These are phyloP conservation scores for Brachionus asplanchnoidis DNA, from an alignment of 1,140 invertebrate genomes.

Conservation along the genomic window DNA sequence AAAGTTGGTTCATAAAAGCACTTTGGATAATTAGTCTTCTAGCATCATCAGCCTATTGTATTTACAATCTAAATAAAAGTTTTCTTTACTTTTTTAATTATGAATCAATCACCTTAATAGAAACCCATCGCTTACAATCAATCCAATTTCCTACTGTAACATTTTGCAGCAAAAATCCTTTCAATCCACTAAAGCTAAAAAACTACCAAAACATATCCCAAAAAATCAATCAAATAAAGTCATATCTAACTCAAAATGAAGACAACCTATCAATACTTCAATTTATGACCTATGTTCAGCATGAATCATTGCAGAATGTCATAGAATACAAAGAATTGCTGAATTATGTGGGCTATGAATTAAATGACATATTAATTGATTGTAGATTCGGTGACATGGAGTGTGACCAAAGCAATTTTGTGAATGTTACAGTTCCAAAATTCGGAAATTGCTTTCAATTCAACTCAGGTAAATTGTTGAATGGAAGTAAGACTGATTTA, in stretches of 20 bases:
- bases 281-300: neutral
- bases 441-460: neutral
- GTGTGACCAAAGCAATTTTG: neutral
- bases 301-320: neutral
- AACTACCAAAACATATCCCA: neutral
- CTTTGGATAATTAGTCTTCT: neutral
- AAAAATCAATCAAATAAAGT: neutral
- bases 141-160: neutral
- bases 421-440: neutral
- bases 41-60: neutral
- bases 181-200: neutral
- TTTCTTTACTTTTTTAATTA: neutral
- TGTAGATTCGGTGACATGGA: neutral
- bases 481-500: neutral
- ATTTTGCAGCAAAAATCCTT: constrained; percentile 4
- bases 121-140: neutral
- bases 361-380: neutral
- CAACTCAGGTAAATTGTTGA: neutral
- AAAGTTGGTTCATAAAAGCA: neutral
- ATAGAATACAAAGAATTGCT: neutral
- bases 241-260: neutral
- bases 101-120: neutral
- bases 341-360: neutral
- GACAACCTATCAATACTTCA: neutral
- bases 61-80: constrained; percentile 22